A percentile compares a stretch with the other conserved stretches of the same genome.
Conservation (phyloP, 2,888 invertebrate species). For the Acleris cristana region DNA sequence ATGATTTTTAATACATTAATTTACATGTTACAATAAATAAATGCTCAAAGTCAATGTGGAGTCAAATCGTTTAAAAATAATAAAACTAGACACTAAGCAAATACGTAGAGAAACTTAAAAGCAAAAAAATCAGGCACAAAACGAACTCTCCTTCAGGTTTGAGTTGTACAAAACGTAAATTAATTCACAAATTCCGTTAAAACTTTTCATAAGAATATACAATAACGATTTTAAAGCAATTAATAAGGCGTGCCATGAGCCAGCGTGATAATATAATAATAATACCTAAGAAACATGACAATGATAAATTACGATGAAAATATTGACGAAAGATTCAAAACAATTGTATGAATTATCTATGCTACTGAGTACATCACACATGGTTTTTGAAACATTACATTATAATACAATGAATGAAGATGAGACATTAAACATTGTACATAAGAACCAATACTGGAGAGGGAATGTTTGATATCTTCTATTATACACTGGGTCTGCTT, state of each 20-base stretch:
- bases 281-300: neutral
- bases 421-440: constrained; percentile 32
- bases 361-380: neutral
- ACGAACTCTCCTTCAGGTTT: neutral
- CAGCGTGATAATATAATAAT: constrained; percentile 8
- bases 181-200: neutral
- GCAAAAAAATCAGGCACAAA: constrained; percentile 33
- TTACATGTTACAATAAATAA: constrained; percentile 76
- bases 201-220: constrained; percentile 3
- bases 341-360: neutral
- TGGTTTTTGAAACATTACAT: constrained; percentile 2
- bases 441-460: constrained; percentile 62
- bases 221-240: constrained; percentile 19
- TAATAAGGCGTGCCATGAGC: constrained; percentile 14
- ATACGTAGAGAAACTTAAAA: constrained; percentile 42
- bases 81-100: constrained; percentile 53
- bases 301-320: neutral
- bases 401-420: constrained; percentile 6
- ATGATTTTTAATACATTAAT: constrained; percentile 79
- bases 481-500: constrained; percentile 2
- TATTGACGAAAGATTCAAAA: constrained; percentile 14
- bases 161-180: neutral
- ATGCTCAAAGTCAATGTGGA: constrained; percentile 70
- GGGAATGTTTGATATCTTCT: constrained; percentile 64
- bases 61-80: constrained; percentile 65